Base-by-base conservation (phyloP, 2,888 invertebrate species). In the Stenodema calcarata region DNA sequence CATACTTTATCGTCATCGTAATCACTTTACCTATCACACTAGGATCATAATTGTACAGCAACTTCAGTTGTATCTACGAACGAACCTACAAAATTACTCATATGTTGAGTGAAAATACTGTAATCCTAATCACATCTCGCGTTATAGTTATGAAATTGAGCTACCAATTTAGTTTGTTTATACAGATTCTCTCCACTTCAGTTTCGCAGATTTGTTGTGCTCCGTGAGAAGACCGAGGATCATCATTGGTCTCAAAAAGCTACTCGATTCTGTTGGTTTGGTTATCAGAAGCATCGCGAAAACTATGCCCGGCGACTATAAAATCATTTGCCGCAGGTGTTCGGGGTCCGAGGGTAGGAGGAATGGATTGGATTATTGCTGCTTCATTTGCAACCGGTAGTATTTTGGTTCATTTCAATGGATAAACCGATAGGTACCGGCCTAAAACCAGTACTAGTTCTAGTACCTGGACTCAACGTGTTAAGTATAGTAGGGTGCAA, bases 301-400 rank as follows among this genome's bases (percentile, higher is more conserved):
- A 42, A 44, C n/a, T 16, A 84, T 84, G 84, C 35, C 73, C 12
- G 28, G 70, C 11, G 82, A 82, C 27, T 84, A 84, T 35, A 84
- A 75, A 73, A 84, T 84, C 27, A 84, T 84, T 47, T 84, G 84
- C 47, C 84, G 84, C 27, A 42, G 84, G 3, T 84, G 84, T 35
- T 54, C 50, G 11, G 84, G 84, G 9, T 18, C 54, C n/a, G 84
- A 84, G 12, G 84, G 84, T 27, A 86, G 54, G 78, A 78, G 86
- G 1, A 86, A 86, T 54, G 86, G 86, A 12, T 79, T 86, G 62
- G 86, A 86, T 50, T 78, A 86, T 30, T 86, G 78, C 78, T 86
- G 86, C 69, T 86, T 76, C 62, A 50, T 86, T 30, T 86, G 86
- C 62, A 79, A 86, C 27, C 76, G 86, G 86, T 86, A 84, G 47